Base-by-base conservation (phyloP, 1,140 invertebrate genomes). In the Drosophila gunungcola region DNA sequence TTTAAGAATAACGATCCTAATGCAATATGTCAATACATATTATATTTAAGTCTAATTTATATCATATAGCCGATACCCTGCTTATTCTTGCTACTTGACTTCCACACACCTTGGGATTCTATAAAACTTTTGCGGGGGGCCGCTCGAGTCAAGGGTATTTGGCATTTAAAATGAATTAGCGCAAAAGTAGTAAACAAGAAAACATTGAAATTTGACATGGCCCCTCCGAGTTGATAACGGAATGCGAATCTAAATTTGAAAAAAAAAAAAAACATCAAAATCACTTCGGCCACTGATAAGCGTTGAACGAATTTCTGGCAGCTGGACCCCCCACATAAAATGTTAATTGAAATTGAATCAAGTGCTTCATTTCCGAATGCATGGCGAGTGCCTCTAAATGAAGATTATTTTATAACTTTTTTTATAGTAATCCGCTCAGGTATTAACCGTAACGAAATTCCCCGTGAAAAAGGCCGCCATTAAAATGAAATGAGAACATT, bases 141-240 rank as follows among this genome's bases (percentile, higher is more conserved):
- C 48, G 42, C 25, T 41, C 25, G 60, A 60, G 63, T 56, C 72
- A 65, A 75, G 70, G 65, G 67, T 55, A 42, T 68, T 48, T 46
- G 56, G 64, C 64, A 80, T 85, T 86, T 61, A 57, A 84, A 84
- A 52, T 34, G 70, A 83, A 86, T 86, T 89, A 83, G 61, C 38
- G 49, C 27, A 51, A 63, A 78, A 72, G 63, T 77, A 61, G 53
- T 77, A 82, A 84, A 82, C 78, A 80, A 63, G 48, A 78, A 80
- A 36, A 55, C 60, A 67, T 53, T 51, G 60, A 51, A 75, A 75
- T 80, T 75, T 46, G 78, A 41, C 76, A 78, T 42, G 51, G 64
- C 9, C 13, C 12, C 13, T 2, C 12, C 12, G 7, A 4, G 10
- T 27, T 83, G 74, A 83, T 78, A 82, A 78, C 12, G 38, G 34